Base-by-base conservation (phyloP, 2,797 vertebrate species). In the Bradypodion pumilum region DNA sequence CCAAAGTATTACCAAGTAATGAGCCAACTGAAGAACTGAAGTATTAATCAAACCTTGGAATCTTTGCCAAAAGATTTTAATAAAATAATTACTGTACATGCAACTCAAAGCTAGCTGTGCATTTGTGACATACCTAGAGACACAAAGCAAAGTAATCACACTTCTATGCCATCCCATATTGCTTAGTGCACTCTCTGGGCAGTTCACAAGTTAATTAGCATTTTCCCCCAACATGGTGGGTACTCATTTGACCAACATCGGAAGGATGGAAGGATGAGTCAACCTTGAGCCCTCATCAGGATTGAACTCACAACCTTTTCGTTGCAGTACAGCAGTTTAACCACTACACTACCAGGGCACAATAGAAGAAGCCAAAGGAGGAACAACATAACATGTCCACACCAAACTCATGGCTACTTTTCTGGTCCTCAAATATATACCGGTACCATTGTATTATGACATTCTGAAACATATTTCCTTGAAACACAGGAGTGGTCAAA, bases 381-480 rank as follows among this genome's bases (percentile, higher is more conserved):
- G 62, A 49, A 84, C 2, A 78, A 69, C n/a, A 60, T 29, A 78
- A 69, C n/a, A 60, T 29, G 25, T 44, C 44, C 85, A 60, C 12
- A 37, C n/a, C 59, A 75, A 83, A 62, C 10, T 19, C 32, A 63
- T 69, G 23, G 44, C 44, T 77, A 7, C 23, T 65, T 56, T 72
- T 62, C 13, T 32, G 42, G 81, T 75, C 37, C 32, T 82, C 29
- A 52, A 27, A 63, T 44, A 19, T 3, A 5, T 29, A 81, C n/a
- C n/a, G n/a, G n/a, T 88, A 35, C 49, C 74, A 7, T 10, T 2
- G 74, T 78, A 27, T 32, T 77, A 0, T 87, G 77, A 80, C 49
- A 81, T 85, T 49, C 42, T 25, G 77, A 82, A 73, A 68, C 86
- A 80, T 82, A 56, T 79, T 90, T 88, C 86, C 81, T 80, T 76